These are phyloP conservation scores for Pogonocichla stellata DNA, from an alignment of 2,113 vertebrate genomes.

Conservation along the genomic window DNA sequence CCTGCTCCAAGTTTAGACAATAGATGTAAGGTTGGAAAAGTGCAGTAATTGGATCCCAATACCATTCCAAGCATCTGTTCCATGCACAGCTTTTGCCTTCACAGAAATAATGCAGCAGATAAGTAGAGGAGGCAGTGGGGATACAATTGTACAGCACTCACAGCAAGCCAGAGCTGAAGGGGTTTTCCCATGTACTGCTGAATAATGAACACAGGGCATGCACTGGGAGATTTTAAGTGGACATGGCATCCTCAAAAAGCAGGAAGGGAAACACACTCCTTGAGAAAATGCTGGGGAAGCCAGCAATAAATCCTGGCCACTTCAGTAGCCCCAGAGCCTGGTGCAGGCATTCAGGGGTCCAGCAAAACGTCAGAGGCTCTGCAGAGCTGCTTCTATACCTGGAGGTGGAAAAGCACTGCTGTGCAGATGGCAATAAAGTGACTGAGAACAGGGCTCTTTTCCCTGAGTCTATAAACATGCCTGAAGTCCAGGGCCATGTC, in stretches of 20 bases:
- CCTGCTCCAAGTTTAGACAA: conserved; percentile 77
- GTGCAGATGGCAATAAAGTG: not conserved
- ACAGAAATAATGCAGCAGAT: conserved; percentile 53
- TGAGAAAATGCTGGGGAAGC: not conserved
- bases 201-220: not conserved
- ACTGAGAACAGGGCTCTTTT: not conserved
- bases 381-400: not conserved
- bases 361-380: not conserved
- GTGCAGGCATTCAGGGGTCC: not conserved
- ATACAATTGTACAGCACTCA: not conserved
- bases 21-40: conserved; percentile 68
- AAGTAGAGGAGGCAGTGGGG: conserved; percentile 46
- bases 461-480: not conserved
- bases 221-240: not conserved
- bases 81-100: conserved; percentile 43
- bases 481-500: not conserved
- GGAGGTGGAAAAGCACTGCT: not conserved
- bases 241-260: not conserved
- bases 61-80: conserved; percentile 69
- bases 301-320: not conserved
- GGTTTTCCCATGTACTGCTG: not conserved
- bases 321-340: not conserved
- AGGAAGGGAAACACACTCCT: not conserved
- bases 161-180: conserved; percentile 9
- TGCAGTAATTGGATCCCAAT: conserved; percentile 65